phyloP scores from a whole-genome alignment of 2,888 invertebrate species.

The Gryllus longicercus region DNA sequence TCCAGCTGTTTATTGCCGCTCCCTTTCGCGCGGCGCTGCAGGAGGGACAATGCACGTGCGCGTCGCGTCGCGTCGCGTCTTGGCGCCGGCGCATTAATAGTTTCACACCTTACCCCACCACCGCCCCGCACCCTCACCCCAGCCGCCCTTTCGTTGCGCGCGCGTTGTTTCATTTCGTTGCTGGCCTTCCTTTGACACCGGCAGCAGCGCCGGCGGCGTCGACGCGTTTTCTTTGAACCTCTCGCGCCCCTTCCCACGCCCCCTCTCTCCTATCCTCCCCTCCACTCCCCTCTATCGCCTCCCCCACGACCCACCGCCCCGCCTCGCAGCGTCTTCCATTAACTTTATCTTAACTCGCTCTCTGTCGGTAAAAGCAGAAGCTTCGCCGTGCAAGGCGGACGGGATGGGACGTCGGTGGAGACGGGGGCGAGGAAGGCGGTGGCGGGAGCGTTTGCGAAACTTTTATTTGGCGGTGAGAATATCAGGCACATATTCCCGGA shows the following conservation, averaged over 20 bases:
- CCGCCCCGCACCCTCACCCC: no score
- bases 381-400: not conserved
- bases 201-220: no score
- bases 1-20: no score
- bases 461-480: conserved; percentile 7
- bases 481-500: conserved; percentile 17
- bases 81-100: no score
- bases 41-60: no score
- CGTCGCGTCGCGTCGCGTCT: no score
- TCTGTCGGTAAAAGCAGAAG: conserved; percentile 17
- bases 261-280: not conserved
- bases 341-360: conserved; percentile 8
- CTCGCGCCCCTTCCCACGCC: not conserved
- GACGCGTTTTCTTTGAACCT: not conserved
- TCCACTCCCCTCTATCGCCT: not conserved
- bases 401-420: not conserved
- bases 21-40: no score
- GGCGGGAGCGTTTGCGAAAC: not conserved
- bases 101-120: no score
- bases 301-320: not conserved
- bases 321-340: not conserved
- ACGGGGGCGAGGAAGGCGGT: not conserved
- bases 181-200: no score
- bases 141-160: no score
- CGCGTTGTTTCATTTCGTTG: no score